A percentile compares a stretch with the other conserved stretches of the same genome.
Evolutionary conservation across 1,140 invertebrate genomes (phyloP).

Genomic region (Uloborus diversus): DNA sequence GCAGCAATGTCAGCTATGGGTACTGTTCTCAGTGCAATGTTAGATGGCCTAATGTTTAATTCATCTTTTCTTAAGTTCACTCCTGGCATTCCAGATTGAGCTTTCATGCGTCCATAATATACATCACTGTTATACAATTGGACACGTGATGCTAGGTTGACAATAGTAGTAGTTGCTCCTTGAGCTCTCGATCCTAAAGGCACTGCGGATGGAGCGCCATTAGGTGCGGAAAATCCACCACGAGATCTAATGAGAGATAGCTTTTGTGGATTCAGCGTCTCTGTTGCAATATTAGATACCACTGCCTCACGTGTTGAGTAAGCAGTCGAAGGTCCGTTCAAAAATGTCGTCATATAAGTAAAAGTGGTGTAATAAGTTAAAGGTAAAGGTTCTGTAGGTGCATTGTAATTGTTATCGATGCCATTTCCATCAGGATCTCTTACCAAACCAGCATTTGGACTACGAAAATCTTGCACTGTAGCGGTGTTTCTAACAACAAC

Average conservation of each 20-base stretch:
- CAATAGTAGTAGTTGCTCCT: slow-evolving; percentile 61
- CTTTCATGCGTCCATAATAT: slow-evolving; percentile 25
- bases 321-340: slow-evolving; percentile 88
- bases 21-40: neutral
- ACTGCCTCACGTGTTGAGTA: slow-evolving; percentile 58
- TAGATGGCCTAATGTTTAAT: neutral
- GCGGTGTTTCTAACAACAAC: neutral
- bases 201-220: slow-evolving; percentile 28
- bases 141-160: slow-evolving; percentile 59
- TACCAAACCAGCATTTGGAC: slow-evolving; percentile 1
- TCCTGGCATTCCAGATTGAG: neutral
- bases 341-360: slow-evolving; percentile 89
- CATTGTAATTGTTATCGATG: neutral
- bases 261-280: slow-evolving; percentile 35
- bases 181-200: slow-evolving; percentile 61
- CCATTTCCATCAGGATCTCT: neutral
- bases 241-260: slow-evolving; percentile 39
- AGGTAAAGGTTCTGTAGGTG: slow-evolving; percentile 43
- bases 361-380: slow-evolving; percentile 78
- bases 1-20: slow-evolving; percentile 40
- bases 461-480: neutral
- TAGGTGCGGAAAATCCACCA: slow-evolving; percentile 41
- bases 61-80: neutral
- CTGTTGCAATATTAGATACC: slow-evolving; percentile 52
- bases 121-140: slow-evolving; percentile 52